Conservation (phyloP, 2,888 invertebrate species). For the Phragmatobia fuliginosa region DNA sequence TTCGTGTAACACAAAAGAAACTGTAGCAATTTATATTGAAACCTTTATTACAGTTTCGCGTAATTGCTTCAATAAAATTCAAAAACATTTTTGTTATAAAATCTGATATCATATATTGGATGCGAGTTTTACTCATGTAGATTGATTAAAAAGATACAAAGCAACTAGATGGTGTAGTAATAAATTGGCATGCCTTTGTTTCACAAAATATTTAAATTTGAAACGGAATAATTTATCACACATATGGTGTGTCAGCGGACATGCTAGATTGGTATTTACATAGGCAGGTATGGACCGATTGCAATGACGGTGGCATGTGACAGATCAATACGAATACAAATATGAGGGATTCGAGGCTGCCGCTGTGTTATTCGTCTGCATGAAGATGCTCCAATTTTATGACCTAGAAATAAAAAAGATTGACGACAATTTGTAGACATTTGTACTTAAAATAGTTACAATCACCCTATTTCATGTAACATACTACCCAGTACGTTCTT, state of each 20-base stretch:
- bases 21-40: constrained; percentile 23
- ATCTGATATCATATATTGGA: constrained; percentile 37
- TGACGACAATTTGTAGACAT: constrained; percentile 59
- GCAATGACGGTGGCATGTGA: constrained; percentile 49
- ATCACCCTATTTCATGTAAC: no score
- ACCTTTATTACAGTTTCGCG: constrained; percentile 21
- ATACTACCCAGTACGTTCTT: no score
- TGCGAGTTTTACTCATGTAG: constrained; percentile 17
- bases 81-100: constrained; percentile 39
- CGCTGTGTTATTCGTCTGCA: constrained; percentile 61
- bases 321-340: constrained; percentile 63
- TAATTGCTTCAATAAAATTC: constrained; percentile 43
- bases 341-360: constrained; percentile 47
- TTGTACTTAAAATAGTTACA: neutral
- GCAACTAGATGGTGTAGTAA: constrained; percentile 32
- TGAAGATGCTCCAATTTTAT: constrained; percentile 48
- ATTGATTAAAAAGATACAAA: constrained; percentile 45
- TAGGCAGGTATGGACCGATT: constrained; percentile 20
- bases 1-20: constrained; percentile 11
- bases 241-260: constrained; percentile 16
- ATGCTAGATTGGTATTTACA: constrained; percentile 31
- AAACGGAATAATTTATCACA: constrained; percentile 9
- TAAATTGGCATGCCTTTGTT: constrained; percentile 21
- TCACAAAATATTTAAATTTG: constrained; percentile 20
- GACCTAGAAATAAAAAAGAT: constrained; percentile 58